Conservation (phyloP, 2,888 invertebrate genomes). For the Drosophila phalerata region DNA sequence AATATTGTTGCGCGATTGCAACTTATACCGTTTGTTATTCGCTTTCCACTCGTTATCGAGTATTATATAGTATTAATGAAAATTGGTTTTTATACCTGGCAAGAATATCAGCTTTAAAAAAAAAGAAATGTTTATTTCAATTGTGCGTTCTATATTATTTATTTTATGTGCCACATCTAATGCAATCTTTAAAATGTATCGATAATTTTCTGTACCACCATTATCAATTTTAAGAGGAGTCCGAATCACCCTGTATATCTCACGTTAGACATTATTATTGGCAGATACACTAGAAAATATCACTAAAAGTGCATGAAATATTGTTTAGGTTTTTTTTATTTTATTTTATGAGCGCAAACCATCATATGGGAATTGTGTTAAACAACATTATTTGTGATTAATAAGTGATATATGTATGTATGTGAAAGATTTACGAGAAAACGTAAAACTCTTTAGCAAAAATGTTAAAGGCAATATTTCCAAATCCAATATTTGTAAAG, state of each 20-base stretch:
- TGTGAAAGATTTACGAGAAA: slow-evolving; percentile 24
- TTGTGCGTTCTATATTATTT: too few relatives aligned
- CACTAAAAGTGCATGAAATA: slow-evolving; percentile 67
- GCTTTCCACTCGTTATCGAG: too few relatives aligned
- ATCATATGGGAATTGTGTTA: slow-evolving; percentile 37
- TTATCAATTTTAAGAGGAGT: slow-evolving; percentile 3
- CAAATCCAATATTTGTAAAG: slow-evolving; percentile 30
- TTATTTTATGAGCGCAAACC: slow-evolving; percentile 47
- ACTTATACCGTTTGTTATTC: too few relatives aligned
- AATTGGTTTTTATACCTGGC: too few relatives aligned
- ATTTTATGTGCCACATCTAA: not conserved
- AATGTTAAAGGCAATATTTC: slow-evolving; percentile 43
- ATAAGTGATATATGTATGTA: slow-evolving; percentile 50
- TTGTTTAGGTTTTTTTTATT: slow-evolving; percentile 65
- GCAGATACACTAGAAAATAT: slow-evolving; percentile 67
- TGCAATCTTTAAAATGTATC: slow-evolving; percentile 12
- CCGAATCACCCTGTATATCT: slow-evolving; percentile 51
- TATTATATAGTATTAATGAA: too few relatives aligned
- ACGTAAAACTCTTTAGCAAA: slow-evolving; percentile 25
- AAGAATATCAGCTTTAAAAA: too few relatives aligned
- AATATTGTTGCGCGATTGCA: too few relatives aligned
- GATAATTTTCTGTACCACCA: slow-evolving; percentile 30
- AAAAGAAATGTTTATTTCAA: too few relatives aligned
- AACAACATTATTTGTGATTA: slow-evolving; percentile 53
- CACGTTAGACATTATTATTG: slow-evolving; percentile 64